These are phyloP conservation scores for Oreochromis spilurus DNA, from an alignment of 2,113 vertebrate species.

Conservation along the genomic window DNA sequence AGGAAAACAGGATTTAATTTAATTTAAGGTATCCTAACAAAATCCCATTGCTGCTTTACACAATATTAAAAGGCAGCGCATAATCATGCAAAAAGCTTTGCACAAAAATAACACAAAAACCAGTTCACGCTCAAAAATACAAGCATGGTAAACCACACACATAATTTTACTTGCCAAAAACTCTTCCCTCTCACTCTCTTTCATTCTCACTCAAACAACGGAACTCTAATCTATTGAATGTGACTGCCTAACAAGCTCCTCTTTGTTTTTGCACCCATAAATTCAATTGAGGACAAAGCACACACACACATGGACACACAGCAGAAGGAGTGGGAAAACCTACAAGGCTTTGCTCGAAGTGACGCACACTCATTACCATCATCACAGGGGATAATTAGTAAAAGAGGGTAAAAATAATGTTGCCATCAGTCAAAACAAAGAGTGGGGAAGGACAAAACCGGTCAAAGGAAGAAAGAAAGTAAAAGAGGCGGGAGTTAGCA, in stretches of 20 bases:
- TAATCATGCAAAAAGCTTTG: not conserved
- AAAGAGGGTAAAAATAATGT: conserved; percentile 36
- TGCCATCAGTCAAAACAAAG: conserved; percentile 33
- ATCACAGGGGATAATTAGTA: conserved; percentile 57
- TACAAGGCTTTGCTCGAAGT: conserved; percentile 28
- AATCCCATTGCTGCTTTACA: no score
- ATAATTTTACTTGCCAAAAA: not conserved
- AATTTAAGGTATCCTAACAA: no score
- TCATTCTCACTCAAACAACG: conserved; percentile 28
- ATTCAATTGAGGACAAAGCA: conserved; percentile 65
- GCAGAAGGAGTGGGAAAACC: conserved; percentile 39
- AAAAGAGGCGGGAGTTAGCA: conserved; percentile 43
- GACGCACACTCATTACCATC: conserved; percentile 58
- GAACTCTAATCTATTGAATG: conserved; percentile 75
- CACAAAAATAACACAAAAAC: conserved; percentile 5
- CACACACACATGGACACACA: not conserved
- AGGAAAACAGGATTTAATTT: no score
- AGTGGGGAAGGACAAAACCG: not conserved
- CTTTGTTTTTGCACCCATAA: conserved; percentile 78
- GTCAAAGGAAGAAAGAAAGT: conserved; percentile 8
- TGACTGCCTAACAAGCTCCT: conserved; percentile 78
- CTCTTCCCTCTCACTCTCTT: not conserved
- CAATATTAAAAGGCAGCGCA: no score
- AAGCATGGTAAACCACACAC: conserved; percentile 5
- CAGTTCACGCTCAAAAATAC: conserved; percentile 12